These are phyloP conservation scores for Rhamphomyia laevipes DNA, from an alignment of 2,888 invertebrate species.

Conservation along the genomic window DNA sequence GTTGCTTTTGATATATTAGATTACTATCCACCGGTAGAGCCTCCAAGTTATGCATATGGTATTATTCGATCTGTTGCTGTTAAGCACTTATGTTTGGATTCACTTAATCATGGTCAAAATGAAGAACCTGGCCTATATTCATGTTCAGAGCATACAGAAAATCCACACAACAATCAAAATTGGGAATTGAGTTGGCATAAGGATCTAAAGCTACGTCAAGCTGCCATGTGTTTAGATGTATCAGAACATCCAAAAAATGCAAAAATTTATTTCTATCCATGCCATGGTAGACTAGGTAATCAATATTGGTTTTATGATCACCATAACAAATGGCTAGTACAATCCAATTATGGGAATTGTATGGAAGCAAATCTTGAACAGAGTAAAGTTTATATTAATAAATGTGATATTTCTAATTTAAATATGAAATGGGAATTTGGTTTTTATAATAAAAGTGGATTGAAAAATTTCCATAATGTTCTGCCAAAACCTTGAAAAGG, in stretches of 20 bases:
- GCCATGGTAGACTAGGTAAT: slow-evolving; percentile 86
- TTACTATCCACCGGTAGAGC: slow-evolving; percentile 84
- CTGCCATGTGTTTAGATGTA: slow-evolving; percentile 78
- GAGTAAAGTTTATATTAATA: slow-evolving; percentile 57
- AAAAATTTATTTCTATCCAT: slow-evolving; percentile 67
- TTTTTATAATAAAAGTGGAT: slow-evolving; percentile 26
- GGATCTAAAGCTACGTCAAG: slow-evolving; percentile 37
- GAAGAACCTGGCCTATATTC: slow-evolving; percentile 30
- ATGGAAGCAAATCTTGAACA: slow-evolving; percentile 58
- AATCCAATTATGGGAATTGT: slow-evolving; percentile 52
- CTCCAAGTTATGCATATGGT: slow-evolving; percentile 69
- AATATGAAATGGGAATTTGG: slow-evolving; percentile 35
- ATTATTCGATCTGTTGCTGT: slow-evolving; percentile 55
- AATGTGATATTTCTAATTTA: slow-evolving; percentile 41
- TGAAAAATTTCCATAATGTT: no score
- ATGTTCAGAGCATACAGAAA: slow-evolving; percentile 25
- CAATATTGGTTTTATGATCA: slow-evolving; percentile 78
- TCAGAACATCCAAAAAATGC: slow-evolving; percentile 55
- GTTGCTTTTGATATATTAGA: slow-evolving; percentile 84
- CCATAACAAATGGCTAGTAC: slow-evolving; percentile 37
- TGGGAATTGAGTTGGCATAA: slow-evolving; percentile 32
- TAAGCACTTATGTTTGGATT: slow-evolving; percentile 61
- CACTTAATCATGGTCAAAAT: slow-evolving; percentile 40
- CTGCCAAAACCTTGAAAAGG: no score
- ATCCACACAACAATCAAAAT: slow-evolving; percentile 30